A percentile compares a stretch with the other conserved stretches of the same genome.
phyloP scores from a whole-genome alignment of 2,888 invertebrate species.

The Stenodera caucasica region DNA sequence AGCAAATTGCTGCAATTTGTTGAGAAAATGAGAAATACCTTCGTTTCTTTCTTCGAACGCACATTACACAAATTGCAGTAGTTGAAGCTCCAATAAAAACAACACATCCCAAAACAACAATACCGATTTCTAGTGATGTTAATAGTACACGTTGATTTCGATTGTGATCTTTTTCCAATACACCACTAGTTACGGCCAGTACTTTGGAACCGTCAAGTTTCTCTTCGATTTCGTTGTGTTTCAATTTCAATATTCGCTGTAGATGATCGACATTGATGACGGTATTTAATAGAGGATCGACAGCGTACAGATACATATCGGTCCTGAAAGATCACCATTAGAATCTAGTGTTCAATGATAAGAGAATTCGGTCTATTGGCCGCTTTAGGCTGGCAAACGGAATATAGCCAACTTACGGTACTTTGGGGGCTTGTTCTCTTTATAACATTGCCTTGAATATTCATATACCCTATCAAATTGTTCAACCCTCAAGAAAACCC shows the following conservation, averaged over 20 bases:
- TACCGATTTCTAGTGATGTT: constrained; percentile 77
- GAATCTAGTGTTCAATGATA: not conserved
- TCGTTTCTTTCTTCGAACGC: constrained; percentile 63
- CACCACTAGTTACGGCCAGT: constrained; percentile 63
- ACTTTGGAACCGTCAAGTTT: constrained; percentile 67
- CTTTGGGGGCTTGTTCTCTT: not conserved
- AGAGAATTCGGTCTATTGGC: not conserved
- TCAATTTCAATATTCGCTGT: constrained; percentile 68
- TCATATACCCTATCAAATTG: not conserved
- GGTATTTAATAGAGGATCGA: constrained; percentile 78
- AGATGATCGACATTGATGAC: constrained; percentile 79
- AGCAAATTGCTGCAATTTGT: too few species aligned
- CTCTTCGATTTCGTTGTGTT: constrained; percentile 64
- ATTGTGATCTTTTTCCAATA: constrained; percentile 49
- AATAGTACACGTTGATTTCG: constrained; percentile 56
- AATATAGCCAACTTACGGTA: too few species aligned
- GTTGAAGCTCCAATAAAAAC: constrained; percentile 80
- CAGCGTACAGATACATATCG: constrained; percentile 82
- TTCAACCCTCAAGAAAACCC: not conserved
- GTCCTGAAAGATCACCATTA: constrained; percentile 66
- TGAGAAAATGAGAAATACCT: constrained; percentile 57
- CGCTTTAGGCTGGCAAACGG: not conserved
- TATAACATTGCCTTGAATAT: not conserved
- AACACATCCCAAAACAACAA: constrained; percentile 77
- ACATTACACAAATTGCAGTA: constrained; percentile 77